Base-by-base conservation (phyloP, 2,113 vertebrate genomes). In the Eonycteris spelaea region DNA sequence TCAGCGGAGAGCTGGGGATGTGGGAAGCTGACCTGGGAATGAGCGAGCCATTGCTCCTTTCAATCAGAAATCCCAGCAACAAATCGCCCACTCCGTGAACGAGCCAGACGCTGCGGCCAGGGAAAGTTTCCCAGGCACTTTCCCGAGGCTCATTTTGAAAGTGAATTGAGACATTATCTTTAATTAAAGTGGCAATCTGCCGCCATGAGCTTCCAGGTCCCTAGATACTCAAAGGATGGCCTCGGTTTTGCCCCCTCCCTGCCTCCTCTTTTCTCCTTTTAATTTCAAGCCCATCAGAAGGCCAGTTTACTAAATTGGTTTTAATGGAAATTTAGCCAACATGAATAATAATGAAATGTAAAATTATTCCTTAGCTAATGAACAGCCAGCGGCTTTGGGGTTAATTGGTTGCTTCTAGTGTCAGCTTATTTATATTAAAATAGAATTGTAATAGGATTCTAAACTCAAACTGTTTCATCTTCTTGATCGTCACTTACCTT, bases 291-390 rank as follows among this genome's bases (percentile, higher is more conserved):
- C 98, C 97, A 97, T 98, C 97, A 97, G 98, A 98, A 97, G 96
- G 96, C 97, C 97, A 97, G 98, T 98, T 99, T 98, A 97, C 98
- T 98, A 98, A 98, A 98, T 98, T 98, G 98, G 98, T 98, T 99
- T 98, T 98, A 98, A 97, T 98, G 98, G 97, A 98, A 98, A 98
- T 98, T 98, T 98, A 97, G 98, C 97, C 98, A 98, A 98, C 98
- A 97, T 97, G 98, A 98, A 98, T 98, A 98, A 98, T 98, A 98
- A 99, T 98, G 98, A 98, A 89, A 98, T 98, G 97, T 97, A 98
- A 98, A 98, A 98, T 98, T 98, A 98, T 97, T 91, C 98, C 97
- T 98, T 97, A 96, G 98, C 97, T 98, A 98, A 98, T 98, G 98
- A 99, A 98, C 98, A 98, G 98, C 97, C 98, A 98, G 98, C 95